Evolutionary conservation across 2,888 invertebrate genomes (phyloP).

Genomic region (Ophion obscuratus): DNA sequence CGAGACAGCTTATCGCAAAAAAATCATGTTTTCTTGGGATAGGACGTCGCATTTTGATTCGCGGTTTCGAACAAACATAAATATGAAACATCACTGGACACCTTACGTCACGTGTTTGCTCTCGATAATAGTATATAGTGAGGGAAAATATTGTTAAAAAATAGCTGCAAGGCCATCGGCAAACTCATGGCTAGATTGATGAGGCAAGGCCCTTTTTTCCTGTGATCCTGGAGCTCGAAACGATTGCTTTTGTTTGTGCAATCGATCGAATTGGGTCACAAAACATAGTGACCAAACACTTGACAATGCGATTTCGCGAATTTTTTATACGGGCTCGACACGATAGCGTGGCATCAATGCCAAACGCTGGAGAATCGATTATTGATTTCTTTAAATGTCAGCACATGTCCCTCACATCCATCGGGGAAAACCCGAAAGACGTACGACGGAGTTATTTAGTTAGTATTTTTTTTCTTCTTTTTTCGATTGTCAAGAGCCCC

Average conservation of each 20-base stretch:
- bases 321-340: background rate
- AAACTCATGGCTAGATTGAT: background rate
- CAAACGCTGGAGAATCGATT: background rate
- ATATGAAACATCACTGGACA: background rate
- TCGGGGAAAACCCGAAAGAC: background rate
- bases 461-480: background rate
- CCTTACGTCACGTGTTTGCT: background rate
- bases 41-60: background rate
- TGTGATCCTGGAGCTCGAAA: constrained; percentile 5
- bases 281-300: constrained; percentile 42
- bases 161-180: background rate
- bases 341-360: constrained; percentile 21
- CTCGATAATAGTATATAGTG: background rate
- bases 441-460: background rate
- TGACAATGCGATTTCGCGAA: constrained; percentile 15
- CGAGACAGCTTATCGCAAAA: no score
- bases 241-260: constrained; percentile 36
- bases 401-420: background rate
- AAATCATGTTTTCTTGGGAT: constrained; percentile 1
- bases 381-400: background rate
- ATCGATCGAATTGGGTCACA: constrained; percentile 42
- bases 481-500: background rate
- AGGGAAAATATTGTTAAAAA: background rate
- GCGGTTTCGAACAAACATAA: background rate
- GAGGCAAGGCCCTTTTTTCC: constrained; percentile 3